Evolutionary conservation across 2,888 invertebrate species (phyloP), one percentile per base, ranked within the genome.

Genomic region (Ctenicera cuprea): DNA sequence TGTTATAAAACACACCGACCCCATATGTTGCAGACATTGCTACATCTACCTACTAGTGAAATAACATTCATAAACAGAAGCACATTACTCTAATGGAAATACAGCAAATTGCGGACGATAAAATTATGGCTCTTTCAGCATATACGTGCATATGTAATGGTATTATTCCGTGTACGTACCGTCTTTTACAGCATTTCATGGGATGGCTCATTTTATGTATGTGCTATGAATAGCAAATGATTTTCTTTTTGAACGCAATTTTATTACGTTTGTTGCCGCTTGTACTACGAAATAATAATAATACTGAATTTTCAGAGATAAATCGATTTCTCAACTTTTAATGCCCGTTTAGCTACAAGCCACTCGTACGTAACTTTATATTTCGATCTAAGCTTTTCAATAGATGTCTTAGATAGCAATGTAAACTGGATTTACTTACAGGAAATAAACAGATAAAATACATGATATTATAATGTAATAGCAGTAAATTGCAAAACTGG

Each of bases 161-260:
- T 65, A 75, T 76, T 80, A 79, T 80, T 79, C 78, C 70, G 64
- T 76, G 76, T 78, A 79, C 78, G 77, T 80, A 76, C 63, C 54
- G 75, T 71, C 75, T 78, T 79, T 80, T 79, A 79, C 76, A 78
- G 62, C 78, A 71, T 78, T 79, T 79, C 77, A 80, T 78, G 77
- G 73, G 76, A 79, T 76, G 77, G 73, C 77, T 77, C 78, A 79
- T 78, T 80, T 80, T 80, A 79, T 73, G 77, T 76, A 69, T 78
- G 79, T 72, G 78, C 76, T 66, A 78, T 80, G 80, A 80, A 80
- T 80, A 80, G 77, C 76, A 79, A 76, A 79, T 76, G 71, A 64
- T 75, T 76, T 75, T 79, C 77, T 75, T 76, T 79, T 79, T 75
- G 76, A 78, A 75, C 71, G 20, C 45, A 43, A 62, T 43, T 62